These are phyloP conservation scores for Nephrotoma guestfalica DNA, from an alignment of 2,888 invertebrate genomes.

Conservation along the genomic window DNA sequence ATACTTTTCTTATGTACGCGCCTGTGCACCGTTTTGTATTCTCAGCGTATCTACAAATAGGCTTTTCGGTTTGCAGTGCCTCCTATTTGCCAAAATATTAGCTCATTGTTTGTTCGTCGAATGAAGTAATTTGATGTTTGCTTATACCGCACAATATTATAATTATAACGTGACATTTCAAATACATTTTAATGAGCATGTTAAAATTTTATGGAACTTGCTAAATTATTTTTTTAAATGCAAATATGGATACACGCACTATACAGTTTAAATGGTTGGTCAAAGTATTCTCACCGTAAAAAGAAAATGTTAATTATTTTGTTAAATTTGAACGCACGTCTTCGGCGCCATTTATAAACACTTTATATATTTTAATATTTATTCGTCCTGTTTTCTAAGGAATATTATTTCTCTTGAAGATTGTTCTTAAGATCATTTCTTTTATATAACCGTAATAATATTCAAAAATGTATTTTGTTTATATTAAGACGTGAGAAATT, in stretches of 20 bases:
- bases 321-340: not conserved
- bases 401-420: not conserved
- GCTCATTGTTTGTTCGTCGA: not conserved
- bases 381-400: not conserved
- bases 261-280: not conserved
- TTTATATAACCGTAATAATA: not conserved
- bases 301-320: not conserved
- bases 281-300: not conserved
- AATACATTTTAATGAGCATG: not conserved
- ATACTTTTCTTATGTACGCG: not conserved
- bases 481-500: not conserved
- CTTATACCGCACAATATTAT: not conserved
- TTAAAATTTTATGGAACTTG: not conserved
- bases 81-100: not conserved
- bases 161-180: not conserved
- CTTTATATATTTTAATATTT: not conserved
- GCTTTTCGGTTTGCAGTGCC: not conserved
- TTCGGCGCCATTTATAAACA: not conserved
- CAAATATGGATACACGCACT: not conserved
- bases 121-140: not conserved
- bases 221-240: not conserved
- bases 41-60: not conserved
- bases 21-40: not conserved
- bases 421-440: not conserved
- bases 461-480: not conserved